phyloP scores from a whole-genome alignment of 2,113 vertebrate species.

The Lagenorhynchus albirostris region DNA sequence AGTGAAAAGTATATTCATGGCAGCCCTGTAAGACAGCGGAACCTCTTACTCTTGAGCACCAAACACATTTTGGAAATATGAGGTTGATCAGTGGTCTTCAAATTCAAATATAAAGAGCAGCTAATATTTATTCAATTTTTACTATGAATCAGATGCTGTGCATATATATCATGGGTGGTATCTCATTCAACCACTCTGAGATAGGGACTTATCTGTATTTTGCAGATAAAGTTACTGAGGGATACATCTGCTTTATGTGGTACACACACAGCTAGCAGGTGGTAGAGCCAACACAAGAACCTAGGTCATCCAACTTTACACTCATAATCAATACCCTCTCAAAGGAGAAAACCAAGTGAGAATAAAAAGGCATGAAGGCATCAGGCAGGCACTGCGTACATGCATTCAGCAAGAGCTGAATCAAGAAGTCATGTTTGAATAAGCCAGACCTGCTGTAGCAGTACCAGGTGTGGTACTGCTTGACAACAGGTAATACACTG shows the following conservation, averaged over 20 bases:
- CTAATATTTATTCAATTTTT: not conserved
- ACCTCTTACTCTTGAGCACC: not conserved
- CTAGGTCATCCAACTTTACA: not conserved
- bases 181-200: not conserved
- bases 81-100: not conserved
- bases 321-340: not conserved
- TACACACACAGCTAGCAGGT: not conserved
- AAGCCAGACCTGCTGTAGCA: not conserved
- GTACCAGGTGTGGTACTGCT: not conserved
- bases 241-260: not conserved
- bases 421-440: not conserved
- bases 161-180: not conserved
- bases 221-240: not conserved
- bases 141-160: not conserved
- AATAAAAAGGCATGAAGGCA: conserved; percentile 39
- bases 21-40: not conserved
- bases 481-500: not conserved
- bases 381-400: not conserved
- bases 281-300: not conserved
- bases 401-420: not conserved
- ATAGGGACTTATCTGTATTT: not conserved
- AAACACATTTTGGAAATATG: not conserved
- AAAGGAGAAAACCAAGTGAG: conserved; percentile 30
- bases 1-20: not conserved
- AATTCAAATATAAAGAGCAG: not conserved